Evolutionary conservation across 2,888 invertebrate species (phyloP), one percentile per base, ranked within the genome.

Genomic region (Monopis laevigella): DNA sequence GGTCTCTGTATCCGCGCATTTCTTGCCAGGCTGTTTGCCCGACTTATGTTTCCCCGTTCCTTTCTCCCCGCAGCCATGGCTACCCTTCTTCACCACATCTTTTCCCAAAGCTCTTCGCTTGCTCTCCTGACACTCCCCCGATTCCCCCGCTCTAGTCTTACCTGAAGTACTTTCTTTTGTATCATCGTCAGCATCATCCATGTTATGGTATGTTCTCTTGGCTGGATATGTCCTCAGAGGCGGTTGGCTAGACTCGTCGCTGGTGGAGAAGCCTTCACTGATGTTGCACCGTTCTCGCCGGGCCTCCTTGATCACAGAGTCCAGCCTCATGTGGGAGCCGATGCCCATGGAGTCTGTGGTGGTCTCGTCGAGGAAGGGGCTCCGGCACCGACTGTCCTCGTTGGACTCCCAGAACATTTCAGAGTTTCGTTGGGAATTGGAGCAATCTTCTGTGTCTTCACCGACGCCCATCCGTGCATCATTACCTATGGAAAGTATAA

Each of bases 31-130:
- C n/a, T 29, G 6, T 84, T 75, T 2, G 82, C 78, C 1, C 84
- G 81, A 1, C 80, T 73, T n/a, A n/a, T n/a, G n/a, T n/a, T n/a
- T n/a, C n/a, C n/a, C n/a, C n/a, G n/a, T n/a, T n/a, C n/a, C n/a
- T n/a, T n/a, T n/a, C n/a, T n/a, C n/a, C 55, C 72, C 82, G 59
- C 86, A 87, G 58, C 87, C 86, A 24, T 82, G 82, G 53, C 86
- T 86, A 39, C 83, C 84, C 29, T 85, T 78, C 50, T 85, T 86
- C 1, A 85, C 85, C 7, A 84, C 83, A 5, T 85, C 85, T 0
- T 86, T 65, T 0, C 71, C 71, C 17, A 55, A 83, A 36, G 63
- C 84, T 50, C 58, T 78, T 21, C 66, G 46, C 3, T 54, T 56
- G 1, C n/a, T 24, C 16, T 62, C 68, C 35, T 43, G 30, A 19